A percentile compares a stretch with the other conserved stretches of the same genome.
Evolutionary conservation across 2,113 vertebrate species (phyloP).

Genomic region (Crotalus tigris): DNA sequence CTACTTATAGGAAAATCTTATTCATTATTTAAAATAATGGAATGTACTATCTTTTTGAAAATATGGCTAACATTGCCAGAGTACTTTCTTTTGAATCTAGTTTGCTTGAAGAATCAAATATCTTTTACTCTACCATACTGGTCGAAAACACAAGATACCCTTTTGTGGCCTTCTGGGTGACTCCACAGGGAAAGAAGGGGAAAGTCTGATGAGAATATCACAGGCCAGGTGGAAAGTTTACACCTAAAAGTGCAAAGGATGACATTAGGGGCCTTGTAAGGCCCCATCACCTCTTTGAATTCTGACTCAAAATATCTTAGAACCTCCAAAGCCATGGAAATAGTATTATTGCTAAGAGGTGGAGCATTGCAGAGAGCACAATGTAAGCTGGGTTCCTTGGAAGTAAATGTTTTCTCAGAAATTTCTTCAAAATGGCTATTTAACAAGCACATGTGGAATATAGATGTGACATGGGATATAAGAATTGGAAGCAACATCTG

Average conservation of each 20-base stretch:
- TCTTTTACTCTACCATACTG: not conserved
- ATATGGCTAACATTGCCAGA: no score
- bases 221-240: not conserved
- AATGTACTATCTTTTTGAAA: no score
- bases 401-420: not conserved
- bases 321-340: not conserved
- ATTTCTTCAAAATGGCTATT: not conserved
- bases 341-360: not conserved
- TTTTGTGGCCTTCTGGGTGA: not conserved
- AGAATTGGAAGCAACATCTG: not conserved
- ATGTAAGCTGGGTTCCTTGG: not conserved
- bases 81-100: not conserved
- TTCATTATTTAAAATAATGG: no score
- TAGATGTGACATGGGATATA: not conserved
- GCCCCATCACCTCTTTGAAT: not conserved
- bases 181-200: not conserved
- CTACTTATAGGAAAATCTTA: no score
- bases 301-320: not conserved
- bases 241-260: not conserved
- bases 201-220: not conserved
- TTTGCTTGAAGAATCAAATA: not conserved
- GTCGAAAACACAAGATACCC: not conserved
- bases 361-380: not conserved
- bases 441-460: not conserved
- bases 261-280: not conserved